Evolutionary conservation across 2,113 vertebrate species (phyloP).

Genomic region (Muntiacus reevesi): DNA sequence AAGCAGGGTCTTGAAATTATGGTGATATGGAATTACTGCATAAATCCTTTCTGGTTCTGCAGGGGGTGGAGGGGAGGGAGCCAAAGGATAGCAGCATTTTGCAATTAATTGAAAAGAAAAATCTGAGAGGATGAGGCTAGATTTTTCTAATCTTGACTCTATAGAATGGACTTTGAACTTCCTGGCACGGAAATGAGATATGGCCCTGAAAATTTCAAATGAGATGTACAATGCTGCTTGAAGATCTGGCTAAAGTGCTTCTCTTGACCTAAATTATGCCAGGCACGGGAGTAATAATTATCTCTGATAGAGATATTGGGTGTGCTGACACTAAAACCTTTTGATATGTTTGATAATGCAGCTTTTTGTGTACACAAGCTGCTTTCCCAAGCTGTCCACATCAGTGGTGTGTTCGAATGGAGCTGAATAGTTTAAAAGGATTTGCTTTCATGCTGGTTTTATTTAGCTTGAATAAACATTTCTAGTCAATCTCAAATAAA

Average conservation of each 20-base stretch:
- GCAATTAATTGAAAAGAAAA: slow-evolving; percentile 63
- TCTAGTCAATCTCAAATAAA: slow-evolving; percentile 37
- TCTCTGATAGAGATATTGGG: slow-evolving; percentile 40
- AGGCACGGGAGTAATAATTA: slow-evolving; percentile 55
- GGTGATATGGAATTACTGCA: background rate
- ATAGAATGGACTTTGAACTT: slow-evolving; percentile 58
- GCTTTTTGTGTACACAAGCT: slow-evolving; percentile 53
- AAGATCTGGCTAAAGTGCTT: slow-evolving; percentile 48
- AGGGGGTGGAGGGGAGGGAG: background rate
- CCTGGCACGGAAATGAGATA: slow-evolving; percentile 49
- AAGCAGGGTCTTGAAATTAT: slow-evolving; percentile 43
- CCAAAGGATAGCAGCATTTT: background rate
- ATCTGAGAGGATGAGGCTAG: slow-evolving; percentile 12
- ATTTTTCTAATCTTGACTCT: slow-evolving; percentile 50
- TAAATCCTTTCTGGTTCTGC: background rate
- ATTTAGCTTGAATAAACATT: slow-evolving; percentile 63
- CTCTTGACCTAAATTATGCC: slow-evolving; percentile 58
- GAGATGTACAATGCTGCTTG: slow-evolving; percentile 21
- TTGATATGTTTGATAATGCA: slow-evolving; percentile 60
- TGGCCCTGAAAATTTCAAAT: slow-evolving; percentile 22
- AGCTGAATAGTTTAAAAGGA: slow-evolving; percentile 54
- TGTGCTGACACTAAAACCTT: slow-evolving; percentile 50
- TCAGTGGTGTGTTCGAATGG: slow-evolving; percentile 65
- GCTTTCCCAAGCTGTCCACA: slow-evolving; percentile 64
- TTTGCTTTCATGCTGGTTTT: slow-evolving; percentile 42